Evolutionary conservation across 2,888 invertebrate genomes (phyloP), one percentile per base, ranked within the genome.

Genomic region (Mechanitis messenoides): DNA sequence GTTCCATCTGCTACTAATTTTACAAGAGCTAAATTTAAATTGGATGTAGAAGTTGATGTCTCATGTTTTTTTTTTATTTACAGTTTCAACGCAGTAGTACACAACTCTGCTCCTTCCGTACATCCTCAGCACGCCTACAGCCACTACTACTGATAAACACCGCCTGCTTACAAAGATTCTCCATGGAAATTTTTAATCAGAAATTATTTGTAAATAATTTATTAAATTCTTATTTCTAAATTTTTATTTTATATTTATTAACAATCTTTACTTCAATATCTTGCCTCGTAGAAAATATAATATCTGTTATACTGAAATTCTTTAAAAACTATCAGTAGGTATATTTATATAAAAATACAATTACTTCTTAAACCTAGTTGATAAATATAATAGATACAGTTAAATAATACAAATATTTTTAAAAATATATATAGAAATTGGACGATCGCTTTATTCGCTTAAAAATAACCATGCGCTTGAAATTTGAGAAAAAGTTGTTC

Each of bases 61-160:
- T 9, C n/a, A 50, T 47, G 3, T n/a, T 1, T 50, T 3, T 7
- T 50, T 35, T 45, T 67, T 57, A 53, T 33, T 80, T 80, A 67
- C 80, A 88, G 88, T 67, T 89, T 89, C 80, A 88, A 90, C 78
- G 90, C 90, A 12, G 83, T 88, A n/a, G 89, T 89, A 20, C 85
- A 86, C 78, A 87, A 85, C 76, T 78, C 85, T 2, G 85, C 77
- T 38, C 85, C 83, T 20, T 74, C 81, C 0, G 75, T 83, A 2
- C 86, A 87, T 60, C 78, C 79, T 45, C 80, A 80, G 35, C 82
- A 79, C n/a, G 76, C 78, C 28, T 78, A 80, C 55, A 56, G 45
- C 45, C 59, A 59, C 45, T 62, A 62, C 33, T 62, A 59, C 50
- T 50, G 50, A 50, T n/a, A 6, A 50, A 31, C 7, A 31, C 28